A percentile compares a stretch with the other conserved stretches of the same genome.
phyloP scores from a whole-genome alignment of 2,888 invertebrate genomes.

The Brenthis hecate region DNA sequence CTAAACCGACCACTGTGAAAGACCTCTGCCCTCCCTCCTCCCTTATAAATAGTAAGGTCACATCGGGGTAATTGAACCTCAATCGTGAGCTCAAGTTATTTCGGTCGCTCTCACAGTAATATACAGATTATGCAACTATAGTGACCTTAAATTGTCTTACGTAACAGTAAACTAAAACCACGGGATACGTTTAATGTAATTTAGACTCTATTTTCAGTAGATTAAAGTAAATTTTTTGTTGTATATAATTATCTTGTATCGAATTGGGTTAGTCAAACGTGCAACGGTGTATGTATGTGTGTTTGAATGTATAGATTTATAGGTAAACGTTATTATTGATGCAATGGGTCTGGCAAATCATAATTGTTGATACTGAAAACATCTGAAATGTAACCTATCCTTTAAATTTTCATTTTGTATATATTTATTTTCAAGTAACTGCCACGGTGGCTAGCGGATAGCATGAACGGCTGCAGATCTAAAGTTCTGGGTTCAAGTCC shows the following conservation, averaged over 20 bases:
- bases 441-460: no score
- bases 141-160: slow-evolving; percentile 75
- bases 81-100: slow-evolving; percentile 50
- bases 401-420: not conserved
- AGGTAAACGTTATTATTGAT: slow-evolving; percentile 37
- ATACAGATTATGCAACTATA: slow-evolving; percentile 65
- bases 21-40: slow-evolving; percentile 46
- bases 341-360: slow-evolving; percentile 32
- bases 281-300: slow-evolving; percentile 47
- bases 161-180: slow-evolving; percentile 67
- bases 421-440: no score
- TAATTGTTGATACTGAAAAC: slow-evolving; percentile 23
- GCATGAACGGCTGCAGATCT: no score
- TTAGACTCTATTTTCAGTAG: slow-evolving; percentile 30
- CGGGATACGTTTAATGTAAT: slow-evolving; percentile 36
- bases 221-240: slow-evolving; percentile 43
- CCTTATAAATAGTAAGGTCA: slow-evolving; percentile 31
- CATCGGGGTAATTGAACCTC: slow-evolving; percentile 43
- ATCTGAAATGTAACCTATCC: not conserved
- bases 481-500: no score
- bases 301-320: slow-evolving; percentile 44
- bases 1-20: slow-evolving; percentile 42
- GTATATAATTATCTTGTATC: slow-evolving; percentile 37
- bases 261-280: slow-evolving; percentile 65
- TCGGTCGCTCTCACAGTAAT: slow-evolving; percentile 55